A percentile compares a stretch with the other conserved stretches of the same genome.
Conservation (phyloP, 2,888 invertebrate species). For the Ochlodes sylvanus region DNA sequence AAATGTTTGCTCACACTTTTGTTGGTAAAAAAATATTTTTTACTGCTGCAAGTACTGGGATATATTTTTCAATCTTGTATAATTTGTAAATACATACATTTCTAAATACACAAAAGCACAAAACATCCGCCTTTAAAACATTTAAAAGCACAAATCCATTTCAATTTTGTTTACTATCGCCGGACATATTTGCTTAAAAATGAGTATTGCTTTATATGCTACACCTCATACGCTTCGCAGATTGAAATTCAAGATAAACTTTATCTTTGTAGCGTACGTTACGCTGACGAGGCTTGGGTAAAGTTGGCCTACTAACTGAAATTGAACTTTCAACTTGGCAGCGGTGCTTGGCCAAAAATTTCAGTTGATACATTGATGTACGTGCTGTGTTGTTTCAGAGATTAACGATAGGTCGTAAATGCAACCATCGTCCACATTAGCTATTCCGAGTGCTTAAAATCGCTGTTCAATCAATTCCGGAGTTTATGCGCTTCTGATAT, state of each 20-base stretch:
- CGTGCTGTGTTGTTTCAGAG: conserved; percentile 36
- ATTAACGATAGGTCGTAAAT: conserved; percentile 36
- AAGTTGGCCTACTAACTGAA: conserved; percentile 38
- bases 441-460: conserved; percentile 15
- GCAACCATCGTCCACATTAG: conserved; percentile 32
- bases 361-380: conserved; percentile 37
- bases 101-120: not conserved
- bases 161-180: conserved; percentile 24
- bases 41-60: too few relatives aligned
- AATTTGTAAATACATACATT: not conserved
- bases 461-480: conserved; percentile 19
- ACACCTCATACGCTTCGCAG: conserved; percentile 32
- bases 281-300: conserved; percentile 35
- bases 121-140: conserved; percentile 8
- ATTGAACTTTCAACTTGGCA: conserved; percentile 37
- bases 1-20: too few relatives aligned
- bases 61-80: not conserved
- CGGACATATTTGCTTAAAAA: conserved; percentile 30
- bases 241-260: conserved; percentile 38
- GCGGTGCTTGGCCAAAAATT: conserved; percentile 33
- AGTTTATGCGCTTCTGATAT: conserved; percentile 21
- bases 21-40: not conserved
- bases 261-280: conserved; percentile 35
- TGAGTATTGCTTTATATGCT: conserved; percentile 36
- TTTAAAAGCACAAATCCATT: conserved; percentile 28